Percentiles rank a stretch among this genome's conserved stretches.
phyloP scores from a whole-genome alignment of 2,888 invertebrate species.

The Drosophila anomelani region DNA sequence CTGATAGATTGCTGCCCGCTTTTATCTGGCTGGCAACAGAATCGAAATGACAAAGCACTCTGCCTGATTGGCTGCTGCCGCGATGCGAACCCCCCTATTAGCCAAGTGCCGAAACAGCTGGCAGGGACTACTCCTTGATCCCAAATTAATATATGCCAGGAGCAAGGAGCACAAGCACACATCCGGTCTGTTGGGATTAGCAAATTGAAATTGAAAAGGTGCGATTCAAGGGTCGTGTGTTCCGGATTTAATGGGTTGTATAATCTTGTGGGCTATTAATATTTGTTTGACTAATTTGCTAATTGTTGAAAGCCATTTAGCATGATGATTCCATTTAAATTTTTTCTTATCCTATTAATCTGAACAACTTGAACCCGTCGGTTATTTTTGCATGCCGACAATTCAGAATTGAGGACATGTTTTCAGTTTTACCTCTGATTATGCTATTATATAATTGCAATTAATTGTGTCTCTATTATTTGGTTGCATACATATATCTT shows the following conservation, averaged over 20 bases:
- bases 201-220: constrained; percentile 27
- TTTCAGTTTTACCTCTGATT: neutral
- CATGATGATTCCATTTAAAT: neutral
- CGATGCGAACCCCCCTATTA: constrained; percentile 10
- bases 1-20: constrained; percentile 36
- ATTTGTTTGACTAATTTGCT: constrained; percentile 18
- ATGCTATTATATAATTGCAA: neutral
- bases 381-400: neutral
- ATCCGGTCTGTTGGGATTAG: constrained; percentile 10
- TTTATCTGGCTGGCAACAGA: constrained; percentile 22
- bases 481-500: neutral
- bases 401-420: too few species aligned
- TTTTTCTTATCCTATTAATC: neutral
- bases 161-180: constrained; percentile 13
- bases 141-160: constrained; percentile 51
- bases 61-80: constrained; percentile 61
- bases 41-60: constrained; percentile 61
- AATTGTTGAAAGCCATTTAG: constrained; percentile 14
- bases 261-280: constrained; percentile 8
- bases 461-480: neutral
- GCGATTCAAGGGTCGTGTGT: neutral
- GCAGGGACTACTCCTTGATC: constrained; percentile 9
- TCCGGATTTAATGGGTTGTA: constrained; percentile 6
- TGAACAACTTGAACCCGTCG: neutral
- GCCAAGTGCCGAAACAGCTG: constrained; percentile 20